Evolutionary conservation across 2,888 invertebrate species (phyloP).

Genomic region (Dexiosoma caninum): DNA sequence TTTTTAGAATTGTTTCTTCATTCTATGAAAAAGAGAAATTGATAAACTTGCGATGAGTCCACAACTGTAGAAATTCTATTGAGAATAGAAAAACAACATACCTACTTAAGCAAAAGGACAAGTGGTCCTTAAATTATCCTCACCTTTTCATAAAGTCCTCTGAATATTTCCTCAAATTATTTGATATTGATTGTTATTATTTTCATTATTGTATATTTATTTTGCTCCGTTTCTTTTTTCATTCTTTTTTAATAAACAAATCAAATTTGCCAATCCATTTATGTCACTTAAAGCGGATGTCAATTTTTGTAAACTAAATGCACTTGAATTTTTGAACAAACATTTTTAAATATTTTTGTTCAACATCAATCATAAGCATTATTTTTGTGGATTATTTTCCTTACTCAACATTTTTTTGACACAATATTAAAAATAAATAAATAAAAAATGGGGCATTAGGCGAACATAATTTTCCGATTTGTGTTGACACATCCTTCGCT

Average conservation of each 20-base stretch:
- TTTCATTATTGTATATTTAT: too few relatives aligned
- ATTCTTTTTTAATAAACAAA: too few relatives aligned
- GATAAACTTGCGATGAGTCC: too few relatives aligned
- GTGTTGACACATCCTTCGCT: slow-evolving; percentile 36
- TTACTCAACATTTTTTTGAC: neutral
- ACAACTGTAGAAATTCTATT: too few relatives aligned
- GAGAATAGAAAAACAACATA: too few relatives aligned
- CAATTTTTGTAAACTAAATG: slow-evolving; percentile 25
- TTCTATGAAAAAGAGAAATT: too few relatives aligned
- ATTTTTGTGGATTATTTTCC: neutral
- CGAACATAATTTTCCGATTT: slow-evolving; percentile 45
- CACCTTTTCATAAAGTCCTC: neutral
- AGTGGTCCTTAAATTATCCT: too few relatives aligned
- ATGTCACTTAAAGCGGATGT: slow-evolving; percentile 34
- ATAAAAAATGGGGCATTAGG: slow-evolving; percentile 1
- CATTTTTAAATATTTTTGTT: neutral
- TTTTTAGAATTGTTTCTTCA: too few relatives aligned
- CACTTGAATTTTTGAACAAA: slow-evolving; percentile 20
- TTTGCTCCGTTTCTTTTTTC: too few relatives aligned
- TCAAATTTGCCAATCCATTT: neutral
- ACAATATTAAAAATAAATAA: neutral
- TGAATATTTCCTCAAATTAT: too few relatives aligned
- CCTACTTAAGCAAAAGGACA: too few relatives aligned
- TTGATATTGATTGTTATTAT: too few relatives aligned
- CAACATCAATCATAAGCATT: slow-evolving; percentile 21